Evolutionary conservation across 2,888 invertebrate species (phyloP).

Genomic region (Hydroisotoma schaefferi): DNA sequence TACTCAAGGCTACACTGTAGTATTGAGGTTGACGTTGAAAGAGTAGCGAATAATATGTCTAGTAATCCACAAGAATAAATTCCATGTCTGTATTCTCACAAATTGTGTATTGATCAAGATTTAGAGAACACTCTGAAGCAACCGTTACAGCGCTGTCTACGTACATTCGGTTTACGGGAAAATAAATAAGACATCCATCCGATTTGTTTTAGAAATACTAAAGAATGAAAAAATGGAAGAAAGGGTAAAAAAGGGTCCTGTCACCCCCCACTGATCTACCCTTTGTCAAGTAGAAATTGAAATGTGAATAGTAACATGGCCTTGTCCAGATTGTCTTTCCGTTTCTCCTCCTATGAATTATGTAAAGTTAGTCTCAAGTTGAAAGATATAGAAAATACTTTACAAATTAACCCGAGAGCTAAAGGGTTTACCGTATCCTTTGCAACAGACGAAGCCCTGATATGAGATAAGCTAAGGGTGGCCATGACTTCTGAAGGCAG

Average conservation of each 20-base stretch:
- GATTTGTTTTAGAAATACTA: neutral
- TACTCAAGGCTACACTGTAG: too few species aligned
- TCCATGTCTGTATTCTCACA: conserved; percentile 91
- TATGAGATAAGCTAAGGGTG: conserved; percentile 26
- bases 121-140: conserved; percentile 67
- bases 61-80: conserved; percentile 82
- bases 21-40: conserved; percentile 84
- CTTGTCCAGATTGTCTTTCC: conserved; percentile 39
- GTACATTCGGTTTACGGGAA: conserved; percentile 53
- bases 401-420: neutral
- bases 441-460: conserved; percentile 32
- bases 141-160: conserved; percentile 63
- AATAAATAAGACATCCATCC: neutral
- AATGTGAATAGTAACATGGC: conserved; percentile 44
- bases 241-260: too few species aligned
- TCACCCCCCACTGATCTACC: conserved; percentile 22
- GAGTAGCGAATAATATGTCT: conserved; percentile 76
- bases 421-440: conserved; percentile 33
- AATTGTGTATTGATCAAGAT: conserved; percentile 63
- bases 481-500: conserved; percentile 14
- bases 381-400: conserved; percentile 1
- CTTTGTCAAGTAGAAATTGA: conserved; percentile 43
- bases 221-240: neutral
- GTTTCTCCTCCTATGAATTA: conserved; percentile 39
- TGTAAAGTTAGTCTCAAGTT: conserved; percentile 1